phyloP scores from a whole-genome alignment of 2,113 vertebrate genomes.

The western clawed frog (Xenopus tropicalis) region UCB_Xtro_10.0 CM004444.2:125064501-125065000 shows the following conservation, averaged over 20 bases:
- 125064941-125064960: constrained; percentile 29
- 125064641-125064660: no score
- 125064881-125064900: constrained; percentile 41
- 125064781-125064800: constrained; percentile 15
- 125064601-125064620: no score
- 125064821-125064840: constrained; percentile 40
- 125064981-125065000: constrained; percentile 22
- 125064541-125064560: no score
- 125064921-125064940: constrained; percentile 38
- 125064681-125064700: no score
- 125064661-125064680: no score
- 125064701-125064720: neutral
- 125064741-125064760: neutral
- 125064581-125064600: no score
- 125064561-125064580: no score
- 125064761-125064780: constrained; percentile 8
- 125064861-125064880: constrained; percentile 35
- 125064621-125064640: no score
- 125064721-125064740: neutral
- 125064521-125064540: no score
- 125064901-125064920: constrained; percentile 43
- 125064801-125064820: constrained; percentile 22
- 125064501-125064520: no score
- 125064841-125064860: constrained; percentile 42
- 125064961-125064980: constrained; percentile 18